Percentiles rank a stretch among this genome's conserved stretches.
These are phyloP conservation scores for Tetranychus urticae DNA, from an alignment of 1,140 invertebrate genomes.

Conservation along the genomic window DNA sequence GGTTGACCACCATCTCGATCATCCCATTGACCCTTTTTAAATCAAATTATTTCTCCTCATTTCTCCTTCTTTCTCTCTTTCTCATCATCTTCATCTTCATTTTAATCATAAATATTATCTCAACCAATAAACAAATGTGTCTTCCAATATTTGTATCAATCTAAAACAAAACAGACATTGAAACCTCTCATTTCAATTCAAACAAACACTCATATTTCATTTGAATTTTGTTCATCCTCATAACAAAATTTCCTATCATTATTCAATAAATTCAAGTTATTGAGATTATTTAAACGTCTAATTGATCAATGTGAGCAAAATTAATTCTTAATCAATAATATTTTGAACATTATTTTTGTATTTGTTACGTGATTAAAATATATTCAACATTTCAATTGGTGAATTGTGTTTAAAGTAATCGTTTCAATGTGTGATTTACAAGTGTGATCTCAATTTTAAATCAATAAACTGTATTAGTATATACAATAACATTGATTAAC, in stretches of 20 bases:
- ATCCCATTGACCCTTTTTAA: too few relatives aligned
- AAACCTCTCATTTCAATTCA: neutral
- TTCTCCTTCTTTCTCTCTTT: neutral
- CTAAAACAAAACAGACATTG: neutral
- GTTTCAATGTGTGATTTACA: too few relatives aligned
- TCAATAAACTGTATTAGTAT: too few relatives aligned
- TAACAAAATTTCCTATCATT: too few relatives aligned
- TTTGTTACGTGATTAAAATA: too few relatives aligned
- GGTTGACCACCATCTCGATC: neutral
- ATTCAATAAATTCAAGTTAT: neutral
- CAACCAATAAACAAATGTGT: neutral
- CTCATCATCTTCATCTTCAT: neutral
- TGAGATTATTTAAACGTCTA: neutral
- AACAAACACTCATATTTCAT: neutral
- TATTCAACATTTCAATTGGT: too few relatives aligned
- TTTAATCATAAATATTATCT: neutral
- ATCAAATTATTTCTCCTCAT: neutral
- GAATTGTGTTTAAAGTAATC: too few relatives aligned
- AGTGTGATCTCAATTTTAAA: too few relatives aligned
- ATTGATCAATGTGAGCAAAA: too few relatives aligned
- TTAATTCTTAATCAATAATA: too few relatives aligned
- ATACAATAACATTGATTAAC: too few relatives aligned
- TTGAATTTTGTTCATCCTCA: neutral
- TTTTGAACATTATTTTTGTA: too few relatives aligned
- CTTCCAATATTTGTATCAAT: neutral